Base-by-base conservation (phyloP, 1,140 invertebrate species). In the Scaptodrosophila lebanonensis region DNA sequence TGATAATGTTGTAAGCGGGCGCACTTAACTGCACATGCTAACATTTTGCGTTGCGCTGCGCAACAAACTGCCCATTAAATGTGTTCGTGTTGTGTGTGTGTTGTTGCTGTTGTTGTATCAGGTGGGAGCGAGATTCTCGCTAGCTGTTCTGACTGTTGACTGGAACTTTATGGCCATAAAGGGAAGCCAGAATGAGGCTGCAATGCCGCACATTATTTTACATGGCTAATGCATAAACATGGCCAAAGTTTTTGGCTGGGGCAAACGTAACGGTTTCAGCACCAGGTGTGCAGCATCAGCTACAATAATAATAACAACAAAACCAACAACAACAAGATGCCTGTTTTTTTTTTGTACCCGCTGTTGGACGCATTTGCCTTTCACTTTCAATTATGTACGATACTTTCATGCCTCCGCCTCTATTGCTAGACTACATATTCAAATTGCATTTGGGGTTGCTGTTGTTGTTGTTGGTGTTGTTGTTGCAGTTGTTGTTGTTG, bases 21-120 rank as follows among this genome's bases (percentile, higher is more conserved):
- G 22, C 22, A 73, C 73, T 82, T 79, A 79, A 82, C 68, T 73
- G 75, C 73, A 79, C 73, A 79, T 79, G 73, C 75, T 77, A 67
- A 79, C 73, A 79, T 79, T 79, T 77, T 71, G 32, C 33, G 35
- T 45, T 45, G 30, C 22, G 25, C 35, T 48, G 9, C 17, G 30
- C 25, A 17, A 38, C 22, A 25, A 25, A 25, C 33, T 48, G 12
- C 45, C 56, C 72, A 77, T 77, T 68, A 77, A 77, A 64, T 59
- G 50, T 60, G 45, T 27, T 35, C 20, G 47, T 18, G n/a, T 18
- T 18, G 32, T 11, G 9, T 12, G 29, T 3, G 12, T 17, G 8
- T 30, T 22, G 29, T 1, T n/a, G 12, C 16, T 0, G 8, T 0
- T 6, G 12, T 4, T 33, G 54, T 48, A 51, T 44, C 59, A 56